Conservation (phyloP, 2,888 invertebrate species). For the Apamea epomidion region DNA sequence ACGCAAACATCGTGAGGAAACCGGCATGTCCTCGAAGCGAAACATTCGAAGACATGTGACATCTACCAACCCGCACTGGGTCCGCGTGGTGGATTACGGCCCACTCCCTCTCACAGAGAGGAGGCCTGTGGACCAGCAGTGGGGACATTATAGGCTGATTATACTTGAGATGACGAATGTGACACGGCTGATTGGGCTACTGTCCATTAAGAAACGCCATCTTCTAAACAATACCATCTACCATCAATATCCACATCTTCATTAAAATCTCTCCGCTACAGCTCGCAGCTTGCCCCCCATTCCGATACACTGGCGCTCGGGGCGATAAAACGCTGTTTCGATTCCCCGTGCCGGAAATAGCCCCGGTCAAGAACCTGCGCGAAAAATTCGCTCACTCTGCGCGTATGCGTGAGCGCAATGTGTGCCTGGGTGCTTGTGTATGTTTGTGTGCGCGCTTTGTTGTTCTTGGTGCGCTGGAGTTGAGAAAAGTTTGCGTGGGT, state of each 20-base stretch:
- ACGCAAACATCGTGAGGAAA: too few relatives aligned
- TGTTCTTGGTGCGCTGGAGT: slow-evolving; percentile 18
- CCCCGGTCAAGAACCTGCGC: slow-evolving; percentile 83
- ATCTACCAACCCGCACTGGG: too few relatives aligned
- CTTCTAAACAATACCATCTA: too few relatives aligned
- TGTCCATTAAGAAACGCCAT: too few relatives aligned
- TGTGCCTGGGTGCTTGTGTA: not conserved
- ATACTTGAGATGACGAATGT: too few relatives aligned
- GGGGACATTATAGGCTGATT: too few relatives aligned
- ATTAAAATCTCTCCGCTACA: slow-evolving; percentile 1
- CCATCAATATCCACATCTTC: not conserved
- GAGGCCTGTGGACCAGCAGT: too few relatives aligned
- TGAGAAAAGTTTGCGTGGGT: not conserved
- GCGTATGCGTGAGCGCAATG: slow-evolving; percentile 47
- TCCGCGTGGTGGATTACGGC: too few relatives aligned
- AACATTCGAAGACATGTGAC: too few relatives aligned
- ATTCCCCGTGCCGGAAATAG: slow-evolving; percentile 83
- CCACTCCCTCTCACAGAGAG: too few relatives aligned
- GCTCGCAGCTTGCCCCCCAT: slow-evolving; percentile 20
- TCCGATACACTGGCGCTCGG: slow-evolving; percentile 66
- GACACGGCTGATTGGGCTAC: too few relatives aligned
- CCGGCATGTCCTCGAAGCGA: too few relatives aligned
- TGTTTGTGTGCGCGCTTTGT: slow-evolving; percentile 38
- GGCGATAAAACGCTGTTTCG: slow-evolving; percentile 80
- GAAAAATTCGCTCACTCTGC: slow-evolving; percentile 73